Conservation (phyloP, 2,113 vertebrate genomes). For the Leucosticte australis region DNA sequence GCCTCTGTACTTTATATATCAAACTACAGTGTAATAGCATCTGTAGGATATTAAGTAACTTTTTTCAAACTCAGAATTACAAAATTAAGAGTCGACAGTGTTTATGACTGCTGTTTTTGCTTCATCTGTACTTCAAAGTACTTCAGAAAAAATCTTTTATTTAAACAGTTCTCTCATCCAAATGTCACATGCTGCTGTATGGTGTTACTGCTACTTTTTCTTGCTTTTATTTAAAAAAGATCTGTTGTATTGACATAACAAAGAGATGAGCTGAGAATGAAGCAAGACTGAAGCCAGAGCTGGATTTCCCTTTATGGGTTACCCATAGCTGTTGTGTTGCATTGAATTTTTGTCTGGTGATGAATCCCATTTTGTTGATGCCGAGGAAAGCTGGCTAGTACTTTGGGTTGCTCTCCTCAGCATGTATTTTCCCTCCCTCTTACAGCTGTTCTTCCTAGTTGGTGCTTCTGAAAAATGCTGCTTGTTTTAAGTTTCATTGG, state of each 20-base stretch:
- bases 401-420: not conserved
- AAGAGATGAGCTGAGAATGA: not conserved
- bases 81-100: not conserved
- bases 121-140: not conserved
- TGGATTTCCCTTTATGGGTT: rapidly evolving
- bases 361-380: not conserved
- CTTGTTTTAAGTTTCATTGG: not conserved
- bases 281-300: not conserved
- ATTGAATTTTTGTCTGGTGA: rapidly evolving
- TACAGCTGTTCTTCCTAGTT: not conserved
- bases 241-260: not conserved
- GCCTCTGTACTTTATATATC: rapidly evolving
- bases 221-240: not conserved
- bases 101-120: not conserved
- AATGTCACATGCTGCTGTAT: not conserved
- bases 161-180: not conserved
- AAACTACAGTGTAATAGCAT: too few relatives aligned
- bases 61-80: not conserved
- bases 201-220: not conserved
- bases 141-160: not conserved
- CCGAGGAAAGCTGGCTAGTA: too few relatives aligned
- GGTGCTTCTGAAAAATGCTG: not conserved
- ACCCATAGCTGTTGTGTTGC: rapidly evolving
- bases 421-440: not conserved
- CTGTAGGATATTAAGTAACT: not conserved